Evolutionary conservation across 2,797 vertebrate genomes (phyloP).

Genomic region (Lateolabrax maculatus): DNA sequence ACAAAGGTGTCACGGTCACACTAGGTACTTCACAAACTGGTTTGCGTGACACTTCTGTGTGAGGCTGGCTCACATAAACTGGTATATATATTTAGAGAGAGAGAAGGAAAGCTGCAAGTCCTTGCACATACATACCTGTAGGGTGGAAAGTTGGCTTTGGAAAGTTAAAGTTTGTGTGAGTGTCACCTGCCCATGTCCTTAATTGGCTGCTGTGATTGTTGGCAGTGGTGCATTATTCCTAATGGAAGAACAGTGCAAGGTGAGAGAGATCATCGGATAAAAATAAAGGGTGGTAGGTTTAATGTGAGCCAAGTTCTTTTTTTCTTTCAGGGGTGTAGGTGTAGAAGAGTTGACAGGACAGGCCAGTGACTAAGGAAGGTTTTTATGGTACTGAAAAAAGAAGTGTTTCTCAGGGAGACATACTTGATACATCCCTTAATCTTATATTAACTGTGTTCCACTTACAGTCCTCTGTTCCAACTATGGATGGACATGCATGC

Average conservation of each 20-base stretch:
- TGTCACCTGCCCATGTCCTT: slow-evolving; percentile 36
- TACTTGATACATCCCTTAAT: slow-evolving; percentile 81
- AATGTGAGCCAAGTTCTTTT: slow-evolving; percentile 58
- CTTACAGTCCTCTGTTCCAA: slow-evolving; percentile 35
- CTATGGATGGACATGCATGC: slow-evolving; percentile 62
- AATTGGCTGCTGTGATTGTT: slow-evolving; percentile 40
- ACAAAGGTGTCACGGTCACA: slow-evolving; percentile 57
- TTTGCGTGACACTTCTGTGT: slow-evolving; percentile 31
- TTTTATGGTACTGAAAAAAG: slow-evolving; percentile 73
- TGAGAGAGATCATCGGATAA: slow-evolving; percentile 33
- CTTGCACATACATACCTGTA: slow-evolving; percentile 38
- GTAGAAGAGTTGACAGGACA: slow-evolving; percentile 21
- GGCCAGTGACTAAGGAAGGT: slow-evolving; percentile 51
- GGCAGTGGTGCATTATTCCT: slow-evolving; percentile 26
- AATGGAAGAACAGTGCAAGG: slow-evolving; percentile 28
- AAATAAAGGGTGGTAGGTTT: slow-evolving; percentile 45
- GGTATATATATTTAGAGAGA: slow-evolving; percentile 9
- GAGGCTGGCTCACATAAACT: slow-evolving; percentile 8
- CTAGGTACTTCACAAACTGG: slow-evolving; percentile 38
- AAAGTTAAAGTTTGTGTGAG: slow-evolving; percentile 31
- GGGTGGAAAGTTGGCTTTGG: slow-evolving; percentile 54
- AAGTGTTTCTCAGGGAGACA: slow-evolving; percentile 83
- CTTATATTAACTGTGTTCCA: slow-evolving; percentile 59
- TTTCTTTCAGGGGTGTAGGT: slow-evolving; percentile 6
- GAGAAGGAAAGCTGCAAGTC: slow-evolving; percentile 14